phyloP scores from a whole-genome alignment of 2,888 invertebrate genomes.

The Ennomos fuscantarius region DNA sequence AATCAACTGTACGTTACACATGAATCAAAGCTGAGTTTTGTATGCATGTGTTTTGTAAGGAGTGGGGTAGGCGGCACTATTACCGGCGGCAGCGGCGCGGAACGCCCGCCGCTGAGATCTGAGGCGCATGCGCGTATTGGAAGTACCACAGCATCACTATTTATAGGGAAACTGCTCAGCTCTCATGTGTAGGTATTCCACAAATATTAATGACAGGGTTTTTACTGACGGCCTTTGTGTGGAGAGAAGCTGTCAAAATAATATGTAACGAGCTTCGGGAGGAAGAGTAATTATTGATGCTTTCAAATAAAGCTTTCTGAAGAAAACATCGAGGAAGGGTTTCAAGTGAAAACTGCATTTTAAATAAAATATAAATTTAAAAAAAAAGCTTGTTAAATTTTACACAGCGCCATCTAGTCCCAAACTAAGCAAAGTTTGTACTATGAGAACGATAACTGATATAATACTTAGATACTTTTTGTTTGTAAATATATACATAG shows the following conservation, averaged over 20 bases:
- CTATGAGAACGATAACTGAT: too few relatives aligned
- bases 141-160: slow-evolving; percentile 54
- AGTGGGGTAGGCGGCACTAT: slow-evolving; percentile 72
- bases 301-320: neutral
- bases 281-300: neutral
- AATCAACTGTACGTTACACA: slow-evolving; percentile 10
- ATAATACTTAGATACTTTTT: too few relatives aligned
- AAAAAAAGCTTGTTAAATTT: too few relatives aligned
- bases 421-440: too few relatives aligned
- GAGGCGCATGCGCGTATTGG: slow-evolving; percentile 57
- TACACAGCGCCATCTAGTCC: too few relatives aligned
- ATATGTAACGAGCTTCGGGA: neutral
- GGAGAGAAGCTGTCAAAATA: slow-evolving; percentile 18
- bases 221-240: slow-evolving; percentile 23
- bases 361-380: too few relatives aligned
- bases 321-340: too few relatives aligned
- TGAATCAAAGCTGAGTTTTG: slow-evolving; percentile 17
- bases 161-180: slow-evolving; percentile 52
- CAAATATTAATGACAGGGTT: slow-evolving; percentile 37
- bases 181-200: slow-evolving; percentile 30
- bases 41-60: slow-evolving; percentile 19
- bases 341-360: too few relatives aligned
- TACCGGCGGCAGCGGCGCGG: slow-evolving; percentile 70
- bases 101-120: slow-evolving; percentile 82
- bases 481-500: too few relatives aligned